phyloP scores from a whole-genome alignment of 2,797 vertebrate species.

The Hafferia zeledoni region DNA sequence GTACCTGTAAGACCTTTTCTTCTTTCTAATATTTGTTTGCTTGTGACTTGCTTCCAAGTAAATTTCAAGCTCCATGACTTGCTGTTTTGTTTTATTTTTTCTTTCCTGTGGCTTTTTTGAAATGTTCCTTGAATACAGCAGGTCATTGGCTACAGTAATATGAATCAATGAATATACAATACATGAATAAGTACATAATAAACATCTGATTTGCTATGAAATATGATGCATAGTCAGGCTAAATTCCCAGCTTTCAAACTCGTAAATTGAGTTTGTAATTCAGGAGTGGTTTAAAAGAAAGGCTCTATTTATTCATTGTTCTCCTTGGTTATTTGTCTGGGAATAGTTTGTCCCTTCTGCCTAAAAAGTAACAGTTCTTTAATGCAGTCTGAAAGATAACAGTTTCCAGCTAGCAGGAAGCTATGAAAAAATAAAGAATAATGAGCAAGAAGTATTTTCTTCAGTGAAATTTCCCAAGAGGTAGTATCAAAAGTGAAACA shows the following conservation, averaged over 20 bases:
- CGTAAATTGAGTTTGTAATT: conserved; percentile 32
- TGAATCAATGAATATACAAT: not conserved
- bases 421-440: conserved; percentile 39
- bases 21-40: not conserved
- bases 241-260: conserved; percentile 7
- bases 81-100: not conserved
- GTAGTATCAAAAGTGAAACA: conserved; percentile 27
- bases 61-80: not conserved
- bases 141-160: not conserved
- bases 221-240: not conserved
- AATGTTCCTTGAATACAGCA: not conserved
- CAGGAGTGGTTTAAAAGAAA: conserved; percentile 6
- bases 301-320: conserved; percentile 37
- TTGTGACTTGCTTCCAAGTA: not conserved
- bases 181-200: conserved; percentile 4
- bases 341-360: conserved; percentile 31
- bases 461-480: conserved; percentile 14
- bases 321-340: conserved; percentile 43
- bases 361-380: conserved; percentile 29
- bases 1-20: not conserved
- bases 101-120: not conserved
- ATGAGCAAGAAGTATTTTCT: conserved; percentile 36
- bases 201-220: not conserved
- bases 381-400: conserved; percentile 37
- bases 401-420: not conserved